Base-by-base conservation (phyloP, 1,140 invertebrate species). In the Drosophila tsacasi region DNA sequence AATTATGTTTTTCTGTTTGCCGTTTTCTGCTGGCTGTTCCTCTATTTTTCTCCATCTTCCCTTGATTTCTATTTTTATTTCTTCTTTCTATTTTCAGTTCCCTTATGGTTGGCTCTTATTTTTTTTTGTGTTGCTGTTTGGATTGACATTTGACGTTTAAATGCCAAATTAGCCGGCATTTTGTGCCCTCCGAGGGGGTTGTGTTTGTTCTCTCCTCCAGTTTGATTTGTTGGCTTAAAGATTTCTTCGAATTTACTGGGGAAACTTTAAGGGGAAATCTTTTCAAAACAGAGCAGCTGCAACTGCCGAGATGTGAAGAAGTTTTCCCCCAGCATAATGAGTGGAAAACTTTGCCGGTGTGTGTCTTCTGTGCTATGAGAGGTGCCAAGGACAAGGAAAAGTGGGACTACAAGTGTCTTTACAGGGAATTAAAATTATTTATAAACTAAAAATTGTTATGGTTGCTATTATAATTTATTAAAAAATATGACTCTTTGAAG, bases 141-240 rank as follows among this genome's bases (percentile, higher is more conserved):
- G 85, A 90, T 85, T 90, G 85, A 90, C 85, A 81, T 90, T 90
- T 90, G 85, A 90, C 85, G 79, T 90, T 76, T 82, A 90, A 85
- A 85, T 90, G 81, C 85, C 85, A 90, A 90, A 90, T 90, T 85
- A 90, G 86, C 79, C 67, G 74, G 39, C 73, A 81, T 75, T 83
- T 87, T 62, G 64, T 62, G 58, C 55, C n/a, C 4, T 17, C 47
- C 9, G 25, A 21, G 19, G 23, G 19, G 44, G n/a, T 74, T 55
- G 21, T 78, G 58, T 69, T 72, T 40, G 50, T 37, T 65, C 47
- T 47, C 19, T 42, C 10, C 15, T 37, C 15, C 27, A 25, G 39
- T 58, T 58, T 59, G 63, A 66, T 68, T 78, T 54, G 50, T 65
- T 62, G 61, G 44, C 76, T 79, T 75, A 57, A 84, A 81, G 67